Evolutionary conservation across 1,140 invertebrate species (phyloP), one percentile per base, ranked within the genome.

Genomic region (Procambarus virginalis): DNA sequence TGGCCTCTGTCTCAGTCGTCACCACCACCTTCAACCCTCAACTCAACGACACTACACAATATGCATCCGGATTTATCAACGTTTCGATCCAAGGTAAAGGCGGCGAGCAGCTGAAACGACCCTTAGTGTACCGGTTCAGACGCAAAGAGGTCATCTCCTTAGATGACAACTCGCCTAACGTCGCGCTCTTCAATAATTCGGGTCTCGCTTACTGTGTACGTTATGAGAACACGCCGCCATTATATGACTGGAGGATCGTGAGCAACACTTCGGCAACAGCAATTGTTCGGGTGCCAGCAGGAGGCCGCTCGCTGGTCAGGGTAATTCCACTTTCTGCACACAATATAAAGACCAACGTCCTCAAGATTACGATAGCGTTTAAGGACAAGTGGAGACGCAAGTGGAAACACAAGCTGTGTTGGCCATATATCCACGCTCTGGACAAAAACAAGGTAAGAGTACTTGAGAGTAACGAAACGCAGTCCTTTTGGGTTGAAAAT

Each of bases 191-290:
- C 70, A 85, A 85, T 20, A 6, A 77, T 10, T 58, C 73, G 9
- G 84, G 84, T 12, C 9, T 55, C 12, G 84, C 73, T 22, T 2
- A 85, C 73, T 85, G 84, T 49, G 84, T 85, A n/a, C 17, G 51
- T 12, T 85, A 76, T 49, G 4, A 51, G 3, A 17, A 34, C n/a
- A 17, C 20, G 2, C 70, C 22, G 22, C 20, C 4, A 20, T 49
- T 17, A 2, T 85, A 85, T n/a, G 84, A 73, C 5, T 85, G 73
- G 73, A 68, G 84, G 9, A 20, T 85, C 20, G 17, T 85, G 9
- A 77, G 51, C 70, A 45, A 76, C 22, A 17, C 2, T 10, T 55
- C 84, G 6, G 84, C 51, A 14, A 22, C 49, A 2, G 51, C 34
- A 2, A 58, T 48, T 48, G 75, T 77, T 9, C 20, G 34, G 2